phyloP scores from a whole-genome alignment of 2,888 invertebrate species.

The Drosophila flavopinicola region DNA sequence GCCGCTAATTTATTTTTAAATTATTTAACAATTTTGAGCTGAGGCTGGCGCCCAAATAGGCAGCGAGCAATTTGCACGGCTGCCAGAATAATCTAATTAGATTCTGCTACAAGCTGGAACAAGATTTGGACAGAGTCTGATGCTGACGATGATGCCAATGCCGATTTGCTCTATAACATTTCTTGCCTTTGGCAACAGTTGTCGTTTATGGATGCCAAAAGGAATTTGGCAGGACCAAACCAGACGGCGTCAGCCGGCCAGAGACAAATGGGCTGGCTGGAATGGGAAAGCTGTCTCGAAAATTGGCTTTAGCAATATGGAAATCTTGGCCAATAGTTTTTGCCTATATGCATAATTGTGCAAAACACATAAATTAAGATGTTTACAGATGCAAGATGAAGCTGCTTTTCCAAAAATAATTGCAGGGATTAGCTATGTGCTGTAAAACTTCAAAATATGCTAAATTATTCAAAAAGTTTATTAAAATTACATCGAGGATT shows the following conservation, averaged over 20 bases:
- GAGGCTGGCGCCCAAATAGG: conserved; percentile 37
- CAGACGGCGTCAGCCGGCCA: conserved; percentile 13
- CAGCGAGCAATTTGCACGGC: conserved; percentile 28
- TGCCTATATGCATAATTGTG: conserved; percentile 63
- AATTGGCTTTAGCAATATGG: conserved; percentile 44
- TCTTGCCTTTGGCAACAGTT: conserved; percentile 74
- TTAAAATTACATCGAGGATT: too few relatives aligned
- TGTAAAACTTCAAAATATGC: not conserved
- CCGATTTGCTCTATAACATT: conserved; percentile 73
- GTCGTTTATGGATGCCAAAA: conserved; percentile 72
- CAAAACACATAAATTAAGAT: conserved; percentile 69
- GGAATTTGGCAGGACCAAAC: conserved; percentile 61
- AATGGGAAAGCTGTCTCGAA: conserved; percentile 4
- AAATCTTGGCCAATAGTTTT: conserved; percentile 60
- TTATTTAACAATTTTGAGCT: conserved; percentile 72
- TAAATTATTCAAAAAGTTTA: not conserved
- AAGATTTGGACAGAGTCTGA: conserved; percentile 23
- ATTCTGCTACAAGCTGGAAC: conserved; percentile 37
- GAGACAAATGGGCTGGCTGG: conserved; percentile 15
- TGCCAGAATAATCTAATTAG: conserved; percentile 71
- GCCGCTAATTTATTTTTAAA: conserved; percentile 76
- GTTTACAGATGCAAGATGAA: conserved; percentile 33
- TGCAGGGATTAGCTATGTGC: not conserved
- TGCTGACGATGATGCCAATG: conserved; percentile 54
- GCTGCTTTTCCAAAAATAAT: not conserved